Evolutionary conservation across 1,140 invertebrate genomes (phyloP).

Genomic region (Amphibalanus amphitrite): DNA sequence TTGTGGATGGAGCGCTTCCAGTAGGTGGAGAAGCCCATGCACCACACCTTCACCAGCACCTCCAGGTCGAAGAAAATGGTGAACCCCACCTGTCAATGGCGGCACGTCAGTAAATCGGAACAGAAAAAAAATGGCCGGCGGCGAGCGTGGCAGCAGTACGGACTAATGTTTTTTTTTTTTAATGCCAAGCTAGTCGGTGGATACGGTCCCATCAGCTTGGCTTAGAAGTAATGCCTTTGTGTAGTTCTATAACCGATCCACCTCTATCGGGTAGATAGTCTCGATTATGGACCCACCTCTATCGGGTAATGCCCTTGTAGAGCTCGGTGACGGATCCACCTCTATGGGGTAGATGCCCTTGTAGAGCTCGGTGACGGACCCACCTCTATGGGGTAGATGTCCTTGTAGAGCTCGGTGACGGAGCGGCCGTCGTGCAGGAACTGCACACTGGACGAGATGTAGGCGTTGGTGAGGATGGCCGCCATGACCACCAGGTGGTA

Average conservation of each 20-base stretch:
- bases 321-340: too few species aligned
- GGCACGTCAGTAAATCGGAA: too few species aligned
- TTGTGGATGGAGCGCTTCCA: constrained; percentile 87
- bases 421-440: constrained; percentile 81
- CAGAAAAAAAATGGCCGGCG: too few species aligned
- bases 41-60: constrained; percentile 94
- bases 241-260: too few species aligned
- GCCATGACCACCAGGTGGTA: constrained; percentile 81
- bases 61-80: constrained; percentile 90
- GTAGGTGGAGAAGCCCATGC: constrained; percentile 83
- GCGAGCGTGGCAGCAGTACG: too few species aligned
- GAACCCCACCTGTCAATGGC: constrained; percentile 52
- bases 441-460: constrained; percentile 88
- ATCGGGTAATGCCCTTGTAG: constrained; percentile 95
- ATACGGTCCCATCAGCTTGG: too few species aligned
- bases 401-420: constrained; percentile 60
- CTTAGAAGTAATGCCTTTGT: too few species aligned
- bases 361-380: too few species aligned
- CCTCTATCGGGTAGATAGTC: too few species aligned
- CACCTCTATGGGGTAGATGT: too few species aligned
- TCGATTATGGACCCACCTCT: constrained; percentile 47
- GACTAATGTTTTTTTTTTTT: constrained; percentile 11
- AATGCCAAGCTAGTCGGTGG: too few species aligned
- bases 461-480: constrained; percentile 84
- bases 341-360: too few species aligned